A percentile compares a stretch with the other conserved stretches of the same genome.
phyloP scores from a whole-genome alignment of 2,797 vertebrate genomes.

The Lepus oiostolus region DNA sequence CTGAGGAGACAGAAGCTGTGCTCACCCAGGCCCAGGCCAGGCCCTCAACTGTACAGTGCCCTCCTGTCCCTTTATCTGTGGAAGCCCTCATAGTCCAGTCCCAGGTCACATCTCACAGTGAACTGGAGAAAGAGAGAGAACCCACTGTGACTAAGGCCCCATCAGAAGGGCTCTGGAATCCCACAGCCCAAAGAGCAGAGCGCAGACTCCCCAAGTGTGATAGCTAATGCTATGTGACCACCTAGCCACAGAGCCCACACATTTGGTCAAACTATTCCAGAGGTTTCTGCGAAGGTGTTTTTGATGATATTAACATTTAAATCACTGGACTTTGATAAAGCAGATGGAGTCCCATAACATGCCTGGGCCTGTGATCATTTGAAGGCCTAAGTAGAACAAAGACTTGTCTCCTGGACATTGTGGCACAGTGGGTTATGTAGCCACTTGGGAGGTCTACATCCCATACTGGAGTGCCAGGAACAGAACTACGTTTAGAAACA shows the following conservation, averaged over 20 bases:
- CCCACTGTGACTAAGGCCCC: not conserved
- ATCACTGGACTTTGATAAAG: not conserved
- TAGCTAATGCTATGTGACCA: not conserved
- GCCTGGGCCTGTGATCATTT: not conserved
- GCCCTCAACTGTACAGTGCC: not conserved
- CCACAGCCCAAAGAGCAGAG: not conserved
- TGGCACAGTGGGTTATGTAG: too few relatives aligned
- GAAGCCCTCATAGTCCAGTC: not conserved
- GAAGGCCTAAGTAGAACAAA: not conserved
- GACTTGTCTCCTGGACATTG: not conserved
- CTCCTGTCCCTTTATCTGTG: not conserved
- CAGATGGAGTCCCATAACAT: not conserved
- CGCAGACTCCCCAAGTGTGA: not conserved
- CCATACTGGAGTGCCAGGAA: too few relatives aligned
- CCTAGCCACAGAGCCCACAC: too few relatives aligned
- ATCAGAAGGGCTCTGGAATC: not conserved
- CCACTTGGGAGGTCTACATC: too few relatives aligned
- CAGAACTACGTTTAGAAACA: not conserved
- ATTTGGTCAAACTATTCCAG: not conserved
- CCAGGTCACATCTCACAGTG: not conserved
- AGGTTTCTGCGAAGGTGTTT: not conserved
- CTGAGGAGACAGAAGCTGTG: not conserved
- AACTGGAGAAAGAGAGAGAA: not conserved
- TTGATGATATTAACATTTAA: not conserved
- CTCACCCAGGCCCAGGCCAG: too few relatives aligned